Evolutionary conservation across 2,888 invertebrate genomes (phyloP), one percentile per base, ranked within the genome.

Genomic region (Drosophila lacicola): DNA sequence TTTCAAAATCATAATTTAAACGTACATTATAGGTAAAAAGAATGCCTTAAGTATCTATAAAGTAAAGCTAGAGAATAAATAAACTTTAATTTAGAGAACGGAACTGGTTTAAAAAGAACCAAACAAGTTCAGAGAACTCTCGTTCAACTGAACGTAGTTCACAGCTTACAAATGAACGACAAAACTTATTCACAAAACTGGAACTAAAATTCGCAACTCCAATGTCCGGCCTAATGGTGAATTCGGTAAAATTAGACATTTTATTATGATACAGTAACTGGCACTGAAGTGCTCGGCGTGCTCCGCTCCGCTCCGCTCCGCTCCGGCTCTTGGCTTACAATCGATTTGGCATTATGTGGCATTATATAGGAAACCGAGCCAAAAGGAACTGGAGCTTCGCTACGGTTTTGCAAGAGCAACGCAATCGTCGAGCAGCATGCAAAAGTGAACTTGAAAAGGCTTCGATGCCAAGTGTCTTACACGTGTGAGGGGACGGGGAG

Each of bases 331-430:
- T 78, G 77, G 82, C 77, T 83, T 80, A 87, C 88, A 85, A 88
- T 80, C 82, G 85, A 87, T 89, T 88, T 90, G 89, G 89, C 80
- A 89, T 90, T 88, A 84, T 86, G 74, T 78, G 79, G 90, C 83
- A 90, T 89, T 90, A 88, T 90, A 88, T 73, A 66, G 73, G 71
- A 74, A 74, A 67, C 71, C 64, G 56, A 78, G 72, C 67, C 66
- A 47, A 63, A 25, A 61, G 25, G 17, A 70, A 57, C 53, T 25
- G 37, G 49, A 46, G 50, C 65, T 63, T 21, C 57, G 10, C 17
- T 17, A 2, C 17, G 17, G 17, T 36, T 41, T 41, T 4, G 8
- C 39, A 39, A 36, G 50, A 66, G 44, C 65, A 55, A 70, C 44
- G 61, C 77, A 78, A 74, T 77, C 78, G 67, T 54, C 58, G 62